Base-by-base conservation (phyloP, 1,140 invertebrate genomes). In the Palaemon carinicauda region DNA sequence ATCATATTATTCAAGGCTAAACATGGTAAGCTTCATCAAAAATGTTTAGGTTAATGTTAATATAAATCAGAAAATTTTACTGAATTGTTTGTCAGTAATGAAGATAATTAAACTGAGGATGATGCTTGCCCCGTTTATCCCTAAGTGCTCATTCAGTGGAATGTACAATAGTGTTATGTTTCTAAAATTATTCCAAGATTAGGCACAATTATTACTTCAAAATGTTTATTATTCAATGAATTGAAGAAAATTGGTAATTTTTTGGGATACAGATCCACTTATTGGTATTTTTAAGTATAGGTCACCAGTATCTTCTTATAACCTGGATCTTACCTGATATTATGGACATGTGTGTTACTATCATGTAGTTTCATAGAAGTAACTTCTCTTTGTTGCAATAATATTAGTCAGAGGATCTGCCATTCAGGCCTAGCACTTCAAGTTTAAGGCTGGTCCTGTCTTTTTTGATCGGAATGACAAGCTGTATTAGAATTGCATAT, bases 371-470 rank as follows among this genome's bases (percentile, higher is more conserved):
- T 79, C 69, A 60, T 87, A 87, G 80, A 52, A 80, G 85, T 87
- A 87, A 81, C 79, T 87, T 79, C 79, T 87, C 85, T 87, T 87
- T 87, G 85, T 87, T 87, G 85, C 85, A 87, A 87, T 87, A 87
- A 87, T 87, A 41, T 41, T 41, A 75, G 79, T 86, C 84, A 86
- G 73, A 71, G 65, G 78, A 73, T 86, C 78, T 29, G 78, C 77
- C 84, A 86, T 86, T 86, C 50, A 71, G 73, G 73, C 41, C 50
- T 50, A 52, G 41, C 74, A 50, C 77, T 73, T 73, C 27, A 73
- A 53, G 60, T 80, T 56, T 73, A 78, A 86, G 84, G 77, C 77
- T 71, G 84, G 84, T 80, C 84, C 84, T 80, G 51, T 86, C 77
- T 86, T 60, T 86, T 80, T 56, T 29, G 56, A 73, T 73, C 29